Conservation (phyloP, 1,140 invertebrate genomes). For the Phocides pigmalion region DNA sequence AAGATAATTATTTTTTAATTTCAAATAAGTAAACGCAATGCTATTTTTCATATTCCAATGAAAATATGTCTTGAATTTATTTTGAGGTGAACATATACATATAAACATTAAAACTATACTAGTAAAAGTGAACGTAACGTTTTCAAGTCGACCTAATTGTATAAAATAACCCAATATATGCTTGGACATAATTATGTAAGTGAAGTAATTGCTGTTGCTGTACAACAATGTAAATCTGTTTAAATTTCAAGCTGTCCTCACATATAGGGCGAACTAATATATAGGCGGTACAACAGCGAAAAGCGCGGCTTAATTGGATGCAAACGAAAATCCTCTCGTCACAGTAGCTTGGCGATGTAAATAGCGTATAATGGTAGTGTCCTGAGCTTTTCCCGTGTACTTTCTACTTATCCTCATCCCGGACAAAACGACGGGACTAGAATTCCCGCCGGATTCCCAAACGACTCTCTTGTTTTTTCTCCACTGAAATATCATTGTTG, state of each 20-base stretch:
- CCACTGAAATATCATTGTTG: constrained; percentile 72
- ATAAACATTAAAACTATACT: too few species aligned
- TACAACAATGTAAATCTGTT: too few species aligned
- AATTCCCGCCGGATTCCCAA: constrained; percentile 65
- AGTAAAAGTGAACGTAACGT: too few species aligned
- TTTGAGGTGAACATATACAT: too few species aligned
- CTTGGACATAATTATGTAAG: too few species aligned
- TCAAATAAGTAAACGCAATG: too few species aligned
- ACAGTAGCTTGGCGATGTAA: constrained; percentile 56
- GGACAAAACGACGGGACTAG: constrained; percentile 53
- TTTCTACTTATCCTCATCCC: constrained; percentile 53
- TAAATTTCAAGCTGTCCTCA: not conserved
- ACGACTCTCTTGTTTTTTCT: constrained; percentile 75
- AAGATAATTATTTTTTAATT: too few species aligned
- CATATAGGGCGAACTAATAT: not conserved
- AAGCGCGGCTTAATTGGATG: constrained; percentile 37
- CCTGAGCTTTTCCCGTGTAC: constrained; percentile 59
- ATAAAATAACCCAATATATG: too few species aligned
- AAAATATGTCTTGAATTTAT: too few species aligned
- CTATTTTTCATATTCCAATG: too few species aligned
- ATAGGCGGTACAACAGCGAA: not conserved
- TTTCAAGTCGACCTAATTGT: too few species aligned
- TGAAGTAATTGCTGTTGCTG: too few species aligned
- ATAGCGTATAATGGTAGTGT: constrained; percentile 62
- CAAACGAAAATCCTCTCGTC: constrained; percentile 47